Base-by-base conservation (phyloP, 2,797 vertebrate genomes). In the Rhodeus uyekii region DNA sequence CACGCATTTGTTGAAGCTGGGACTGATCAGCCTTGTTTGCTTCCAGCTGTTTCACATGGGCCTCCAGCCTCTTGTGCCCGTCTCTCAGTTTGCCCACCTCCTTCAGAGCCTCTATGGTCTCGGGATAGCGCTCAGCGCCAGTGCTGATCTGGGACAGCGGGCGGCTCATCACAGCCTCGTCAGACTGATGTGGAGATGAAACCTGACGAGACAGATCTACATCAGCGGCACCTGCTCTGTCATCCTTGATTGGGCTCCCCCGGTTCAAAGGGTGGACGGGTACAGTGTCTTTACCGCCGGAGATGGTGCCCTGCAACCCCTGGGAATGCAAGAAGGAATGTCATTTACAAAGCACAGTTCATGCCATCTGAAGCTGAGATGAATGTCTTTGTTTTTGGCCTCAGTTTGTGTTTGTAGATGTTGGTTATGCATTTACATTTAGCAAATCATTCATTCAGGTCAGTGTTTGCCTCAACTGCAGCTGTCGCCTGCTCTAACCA, bases 41-140 rank as follows among this genome's bases (percentile, higher is more conserved):
- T 3, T 95, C 92, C 53, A 97, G 84, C 0, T 18, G 82, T 0
- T 19, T 75, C 44, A 96, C 77, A 0, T 83, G 89, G 34, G 89
- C 88, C 76, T 94, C 93, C 77, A 97, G 87, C 36, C 78, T 55
- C 8, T 29, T 0, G 0, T 93, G 90, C 24, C 86, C 87, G 44
- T 88, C 81, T 6, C 79, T 19, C 22, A 96, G 87, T 44, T 88
- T 84, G 0, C 90, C 87, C 0, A 95, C 8, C 39, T 85, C 81
- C 38, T 64, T 92, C 46, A 95, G 90, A 0, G 92, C 92, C 36
- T 93, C 92, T 79, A 91, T 39, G 0, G 87, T 87, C 19, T 95
- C 92, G 0, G 76, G 32, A n/a, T 90, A 86, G 2, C 60, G 63
- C 8, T 88, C 84, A 0, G 88, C 71, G 7, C 84, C 78, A 0